phyloP scores from a whole-genome alignment of 92 coral and sea anemone species.

The Porites rus region DNA sequence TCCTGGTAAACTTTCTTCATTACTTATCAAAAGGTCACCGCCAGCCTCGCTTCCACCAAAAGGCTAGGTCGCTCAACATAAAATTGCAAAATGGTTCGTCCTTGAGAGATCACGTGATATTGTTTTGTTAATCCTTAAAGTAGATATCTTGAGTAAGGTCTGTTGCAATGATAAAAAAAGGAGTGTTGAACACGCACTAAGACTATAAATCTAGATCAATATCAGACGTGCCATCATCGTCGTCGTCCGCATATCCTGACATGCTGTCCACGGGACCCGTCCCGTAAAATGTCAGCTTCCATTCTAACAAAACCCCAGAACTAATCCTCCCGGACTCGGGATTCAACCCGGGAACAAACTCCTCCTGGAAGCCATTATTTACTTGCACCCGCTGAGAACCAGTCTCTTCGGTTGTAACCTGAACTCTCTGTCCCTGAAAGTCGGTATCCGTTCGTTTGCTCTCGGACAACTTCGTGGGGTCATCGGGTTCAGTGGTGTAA shows the following conservation, averaged over 20 bases:
- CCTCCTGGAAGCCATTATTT: conserved; percentile 97
- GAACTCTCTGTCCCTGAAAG: conserved; percentile 87
- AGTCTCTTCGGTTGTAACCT: conserved; percentile 96
- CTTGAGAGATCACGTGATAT: no score
- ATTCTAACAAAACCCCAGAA: conserved; percentile 92
- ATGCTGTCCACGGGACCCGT: conserved; percentile 76
- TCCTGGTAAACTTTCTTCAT: no score
- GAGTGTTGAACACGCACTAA: not conserved
- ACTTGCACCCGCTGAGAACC: conserved; percentile 99
- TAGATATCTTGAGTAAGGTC: not conserved
- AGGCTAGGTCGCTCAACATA: no score
- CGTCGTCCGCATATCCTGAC: conserved; percentile 55
- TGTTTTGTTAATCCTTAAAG: no score
- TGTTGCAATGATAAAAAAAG: conserved; percentile 17
- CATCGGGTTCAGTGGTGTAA: conserved; percentile 53
- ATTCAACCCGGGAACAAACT: conserved; percentile 95
- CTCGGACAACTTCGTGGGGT: conserved; percentile 53
- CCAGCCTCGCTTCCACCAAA: no score
- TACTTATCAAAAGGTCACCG: no score
- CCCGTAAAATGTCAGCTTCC: conserved; percentile 93
- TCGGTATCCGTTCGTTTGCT: conserved; percentile 73
- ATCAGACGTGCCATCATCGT: conserved; percentile 49
- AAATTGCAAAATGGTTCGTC: no score
- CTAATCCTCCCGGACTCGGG: conserved; percentile 93
- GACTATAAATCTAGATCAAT: conserved; percentile 45